phyloP scores from a whole-genome alignment of 1,140 invertebrate species.

The Achroia grisella region DNA sequence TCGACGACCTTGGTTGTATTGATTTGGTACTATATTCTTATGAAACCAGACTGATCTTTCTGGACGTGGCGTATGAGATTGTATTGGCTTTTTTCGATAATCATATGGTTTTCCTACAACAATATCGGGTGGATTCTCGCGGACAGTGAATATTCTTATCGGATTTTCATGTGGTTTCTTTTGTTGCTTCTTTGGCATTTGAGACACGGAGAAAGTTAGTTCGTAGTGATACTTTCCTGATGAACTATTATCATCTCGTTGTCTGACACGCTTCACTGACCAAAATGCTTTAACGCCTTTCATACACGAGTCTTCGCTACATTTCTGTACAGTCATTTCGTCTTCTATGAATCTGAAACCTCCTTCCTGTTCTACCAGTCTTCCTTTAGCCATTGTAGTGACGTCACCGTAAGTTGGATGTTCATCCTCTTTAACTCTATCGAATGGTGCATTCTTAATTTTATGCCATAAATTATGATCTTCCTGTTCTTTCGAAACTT shows the following conservation, averaged over 20 bases:
- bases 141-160: conserved; percentile 65
- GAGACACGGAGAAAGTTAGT: conserved; percentile 77
- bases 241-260: conserved; percentile 70
- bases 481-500: conserved; percentile 44
- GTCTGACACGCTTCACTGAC: conserved; percentile 77
- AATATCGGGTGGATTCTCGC: conserved; percentile 36
- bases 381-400: conserved; percentile 75
- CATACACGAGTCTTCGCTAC: conserved; percentile 44
- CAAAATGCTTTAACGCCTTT: conserved; percentile 74
- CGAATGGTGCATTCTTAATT: conserved; percentile 72
- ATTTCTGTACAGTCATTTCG: conserved; percentile 63
- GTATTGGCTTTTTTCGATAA: conserved; percentile 14
- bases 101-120: conserved; percentile 24
- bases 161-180: conserved; percentile 56
- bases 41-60: conserved; percentile 58
- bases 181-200: conserved; percentile 53
- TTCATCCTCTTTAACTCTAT: conserved; percentile 52
- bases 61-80: conserved; percentile 21
- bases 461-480: conserved; percentile 71
- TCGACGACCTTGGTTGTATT: conserved; percentile 26
- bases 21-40: conserved; percentile 46
- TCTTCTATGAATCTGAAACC: conserved; percentile 75
- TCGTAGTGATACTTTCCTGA: conserved; percentile 74
- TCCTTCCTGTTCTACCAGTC: conserved; percentile 67
- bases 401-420: conserved; percentile 75